Evolutionary conservation across 2,888 invertebrate genomes (phyloP).

Genomic region (Aporophyla lueneburgensis): DNA sequence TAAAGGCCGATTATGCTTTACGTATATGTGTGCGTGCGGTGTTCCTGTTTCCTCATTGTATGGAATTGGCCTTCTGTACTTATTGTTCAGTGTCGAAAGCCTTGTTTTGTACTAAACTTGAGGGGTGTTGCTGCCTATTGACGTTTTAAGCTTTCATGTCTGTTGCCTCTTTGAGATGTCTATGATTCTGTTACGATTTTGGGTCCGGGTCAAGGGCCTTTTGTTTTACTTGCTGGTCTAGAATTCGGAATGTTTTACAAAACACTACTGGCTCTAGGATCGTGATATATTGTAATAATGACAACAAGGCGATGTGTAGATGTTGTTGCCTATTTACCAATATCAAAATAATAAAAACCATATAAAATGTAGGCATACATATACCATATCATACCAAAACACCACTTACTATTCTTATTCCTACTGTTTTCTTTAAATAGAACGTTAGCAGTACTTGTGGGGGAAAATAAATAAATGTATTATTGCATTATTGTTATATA

Average conservation of each 20-base stretch:
- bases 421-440: too few species aligned
- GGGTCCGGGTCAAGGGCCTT: slow-evolving; percentile 43
- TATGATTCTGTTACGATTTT: slow-evolving; percentile 32
- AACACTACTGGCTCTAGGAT: neutral
- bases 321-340: neutral
- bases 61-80: neutral
- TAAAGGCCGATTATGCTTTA: too few species aligned
- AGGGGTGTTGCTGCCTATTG: slow-evolving; percentile 72
- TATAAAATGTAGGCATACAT: too few species aligned
- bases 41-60: neutral
- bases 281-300: neutral
- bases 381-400: too few species aligned
- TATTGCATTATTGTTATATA: too few species aligned
- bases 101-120: slow-evolving; percentile 69
- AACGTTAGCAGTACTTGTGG: too few species aligned
- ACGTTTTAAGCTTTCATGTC: slow-evolving; percentile 66
- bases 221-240: slow-evolving; percentile 28
- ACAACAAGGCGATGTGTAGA: neutral
- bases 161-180: slow-evolving; percentile 39
- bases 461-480: too few species aligned
- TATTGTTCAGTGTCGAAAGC: neutral
- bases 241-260: neutral
- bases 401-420: too few species aligned
- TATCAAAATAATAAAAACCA: neutral
- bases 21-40: neutral